These are phyloP conservation scores for Drosophila carrolli DNA, from an alignment of 1,140 invertebrate genomes.

Conservation along the genomic window DNA sequence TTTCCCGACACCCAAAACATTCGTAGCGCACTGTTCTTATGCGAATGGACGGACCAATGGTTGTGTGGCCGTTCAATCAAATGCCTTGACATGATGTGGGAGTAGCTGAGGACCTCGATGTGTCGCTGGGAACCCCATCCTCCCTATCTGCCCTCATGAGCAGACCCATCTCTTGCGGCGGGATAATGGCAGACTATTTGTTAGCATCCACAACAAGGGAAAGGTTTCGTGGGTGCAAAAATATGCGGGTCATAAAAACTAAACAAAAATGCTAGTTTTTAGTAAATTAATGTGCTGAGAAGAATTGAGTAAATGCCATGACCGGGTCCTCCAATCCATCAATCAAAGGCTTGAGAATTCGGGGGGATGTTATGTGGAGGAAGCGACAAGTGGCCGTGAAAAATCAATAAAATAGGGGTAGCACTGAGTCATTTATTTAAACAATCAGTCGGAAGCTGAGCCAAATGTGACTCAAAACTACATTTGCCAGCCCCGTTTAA, in stretches of 20 bases:
- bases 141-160: neutral
- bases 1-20: neutral
- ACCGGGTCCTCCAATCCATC: constrained; percentile 16
- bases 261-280: constrained; percentile 45
- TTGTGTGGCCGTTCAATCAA: constrained; percentile 45
- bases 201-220: constrained; percentile 4
- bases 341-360: constrained; percentile 48
- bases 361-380: neutral
- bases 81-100: constrained; percentile 17
- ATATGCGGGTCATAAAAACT: constrained; percentile 40
- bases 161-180: neutral
- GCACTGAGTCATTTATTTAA: constrained; percentile 53
- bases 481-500: constrained; percentile 47
- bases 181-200: constrained; percentile 52
- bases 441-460: constrained; percentile 52
- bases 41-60: constrained; percentile 15
- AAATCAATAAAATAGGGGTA: constrained; percentile 52
- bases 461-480: constrained; percentile 62
- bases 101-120: neutral
- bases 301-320: constrained; percentile 2
- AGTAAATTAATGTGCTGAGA: constrained; percentile 37
- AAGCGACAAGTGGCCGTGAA: constrained; percentile 33
- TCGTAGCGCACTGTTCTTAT: constrained; percentile 16
- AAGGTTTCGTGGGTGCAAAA: constrained; percentile 8
- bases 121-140: neutral